These are phyloP conservation scores for Eublepharis macularius DNA, from an alignment of 2,113 vertebrate genomes.

Conservation along the genomic window DNA sequence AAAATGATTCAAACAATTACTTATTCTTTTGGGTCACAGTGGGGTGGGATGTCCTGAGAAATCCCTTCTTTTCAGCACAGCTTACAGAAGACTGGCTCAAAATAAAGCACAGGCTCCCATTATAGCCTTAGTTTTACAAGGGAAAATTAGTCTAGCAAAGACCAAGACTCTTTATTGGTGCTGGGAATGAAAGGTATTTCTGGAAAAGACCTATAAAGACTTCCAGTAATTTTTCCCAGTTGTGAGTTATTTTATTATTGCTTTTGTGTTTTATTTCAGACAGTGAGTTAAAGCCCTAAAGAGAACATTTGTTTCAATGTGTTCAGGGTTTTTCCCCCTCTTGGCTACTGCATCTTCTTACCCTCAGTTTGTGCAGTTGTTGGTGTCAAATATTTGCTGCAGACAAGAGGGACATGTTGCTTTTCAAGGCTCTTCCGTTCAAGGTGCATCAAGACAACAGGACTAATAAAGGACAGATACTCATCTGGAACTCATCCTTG, in stretches of 20 bases:
- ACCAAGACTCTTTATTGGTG: conserved; percentile 13
- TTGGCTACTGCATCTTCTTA: background rate
- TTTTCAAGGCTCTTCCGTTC: background rate
- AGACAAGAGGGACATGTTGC: background rate
- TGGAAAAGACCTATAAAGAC: conserved; percentile 20
- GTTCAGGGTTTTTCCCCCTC: conserved; percentile 22
- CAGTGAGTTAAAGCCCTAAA: conserved; percentile 10
- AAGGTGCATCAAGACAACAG: background rate
- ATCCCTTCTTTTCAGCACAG: fast-evolving
- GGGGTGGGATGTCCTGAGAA: background rate
- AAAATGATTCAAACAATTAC: background rate
- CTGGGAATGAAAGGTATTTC: conserved; percentile 11
- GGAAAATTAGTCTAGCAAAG: background rate
- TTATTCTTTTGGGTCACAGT: background rate
- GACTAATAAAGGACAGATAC: background rate
- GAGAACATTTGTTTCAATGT: conserved; percentile 11
- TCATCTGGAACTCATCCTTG: background rate
- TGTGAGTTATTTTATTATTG: conserved; percentile 17
- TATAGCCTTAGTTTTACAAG: conserved; percentile 4
- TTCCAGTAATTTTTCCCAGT: conserved; percentile 30
- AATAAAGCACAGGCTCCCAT: background rate
- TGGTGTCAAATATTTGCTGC: background rate
- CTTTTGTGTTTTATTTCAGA: conserved; percentile 26
- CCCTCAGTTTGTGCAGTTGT: background rate
- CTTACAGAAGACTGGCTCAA: background rate